These are phyloP conservation scores for Zhengitettix transpicula DNA, from an alignment of 2,888 invertebrate genomes.

Conservation along the genomic window DNA sequence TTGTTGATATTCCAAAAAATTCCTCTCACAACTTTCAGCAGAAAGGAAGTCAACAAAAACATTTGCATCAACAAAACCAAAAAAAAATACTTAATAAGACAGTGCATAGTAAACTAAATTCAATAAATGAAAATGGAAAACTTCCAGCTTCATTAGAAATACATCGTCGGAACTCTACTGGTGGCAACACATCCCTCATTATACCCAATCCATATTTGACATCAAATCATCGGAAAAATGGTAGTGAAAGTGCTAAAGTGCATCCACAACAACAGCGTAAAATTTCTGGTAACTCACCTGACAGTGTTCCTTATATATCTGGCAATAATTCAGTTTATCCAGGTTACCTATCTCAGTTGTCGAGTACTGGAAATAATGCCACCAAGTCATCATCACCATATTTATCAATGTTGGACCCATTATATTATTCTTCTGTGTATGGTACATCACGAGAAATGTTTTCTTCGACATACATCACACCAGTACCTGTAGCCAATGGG, in stretches of 20 bases:
- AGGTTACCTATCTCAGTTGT: constrained; percentile 21
- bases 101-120: background rate
- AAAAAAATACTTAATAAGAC: constrained; percentile 4
- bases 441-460: constrained; percentile 24
- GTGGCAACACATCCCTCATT: constrained; percentile 1
- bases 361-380: background rate
- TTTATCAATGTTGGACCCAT: constrained; percentile 9
- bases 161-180: background rate
- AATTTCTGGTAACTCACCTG: constrained; percentile 19
- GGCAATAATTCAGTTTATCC: constrained; percentile 30
- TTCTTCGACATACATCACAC: constrained; percentile 14
- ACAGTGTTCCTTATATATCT: constrained; percentile 9
- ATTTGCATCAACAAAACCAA: constrained; percentile 7
- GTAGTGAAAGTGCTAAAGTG: constrained; percentile 17
- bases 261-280: constrained; percentile 12
- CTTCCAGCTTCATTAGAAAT: background rate
- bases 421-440: constrained; percentile 31
- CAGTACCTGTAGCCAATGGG: constrained; percentile 16
- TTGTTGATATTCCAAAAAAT: constrained; percentile 34
- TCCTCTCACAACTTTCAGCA: background rate
- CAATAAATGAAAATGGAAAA: constrained; percentile 6
- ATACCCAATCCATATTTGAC: constrained; percentile 6
- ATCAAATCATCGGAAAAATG: background rate
- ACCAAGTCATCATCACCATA: constrained; percentile 5
- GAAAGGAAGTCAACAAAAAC: constrained; percentile 13